Conservation (phyloP, 1,140 invertebrate genomes). For the Aethina tumida region DNA sequence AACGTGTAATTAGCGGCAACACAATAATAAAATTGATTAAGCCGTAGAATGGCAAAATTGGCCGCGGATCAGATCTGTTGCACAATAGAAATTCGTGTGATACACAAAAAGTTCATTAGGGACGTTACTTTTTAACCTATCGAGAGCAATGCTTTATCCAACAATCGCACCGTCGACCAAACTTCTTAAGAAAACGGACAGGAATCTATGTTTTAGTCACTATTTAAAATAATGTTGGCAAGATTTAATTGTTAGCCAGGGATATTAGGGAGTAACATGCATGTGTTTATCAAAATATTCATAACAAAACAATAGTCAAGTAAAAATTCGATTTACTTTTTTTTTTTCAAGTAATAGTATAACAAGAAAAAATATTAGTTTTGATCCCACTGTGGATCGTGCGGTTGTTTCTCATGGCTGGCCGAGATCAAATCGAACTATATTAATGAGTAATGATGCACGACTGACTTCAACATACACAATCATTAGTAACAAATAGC, state of each 20-base stretch:
- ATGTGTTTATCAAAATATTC: not conserved
- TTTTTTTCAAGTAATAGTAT: too few species aligned
- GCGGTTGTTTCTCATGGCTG: conserved; percentile 29
- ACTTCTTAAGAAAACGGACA: too few species aligned
- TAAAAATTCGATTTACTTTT: not conserved
- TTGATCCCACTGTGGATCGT: conserved; percentile 7
- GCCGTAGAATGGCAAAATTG: too few species aligned
- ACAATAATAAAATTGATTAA: too few species aligned
- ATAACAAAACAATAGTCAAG: not conserved
- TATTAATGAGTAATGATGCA: conserved; percentile 38
- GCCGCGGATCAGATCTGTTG: too few species aligned
- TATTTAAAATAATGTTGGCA: not conserved
- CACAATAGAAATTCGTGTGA: too few species aligned
- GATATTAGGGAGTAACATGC: not conserved
- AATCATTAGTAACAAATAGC: conserved; percentile 38
- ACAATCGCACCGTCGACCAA: too few species aligned
- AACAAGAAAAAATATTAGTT: not conserved
- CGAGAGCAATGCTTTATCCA: too few species aligned
- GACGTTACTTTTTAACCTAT: too few species aligned
- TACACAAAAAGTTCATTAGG: too few species aligned
- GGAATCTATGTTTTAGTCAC: too few species aligned
- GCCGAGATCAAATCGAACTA: conserved; percentile 33
- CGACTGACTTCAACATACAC: conserved; percentile 36
- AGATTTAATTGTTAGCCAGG: not conserved
- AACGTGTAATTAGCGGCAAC: too few species aligned